Conservation (phyloP, 2,888 invertebrate genomes). For the Lasioglossum marginatum region DNA sequence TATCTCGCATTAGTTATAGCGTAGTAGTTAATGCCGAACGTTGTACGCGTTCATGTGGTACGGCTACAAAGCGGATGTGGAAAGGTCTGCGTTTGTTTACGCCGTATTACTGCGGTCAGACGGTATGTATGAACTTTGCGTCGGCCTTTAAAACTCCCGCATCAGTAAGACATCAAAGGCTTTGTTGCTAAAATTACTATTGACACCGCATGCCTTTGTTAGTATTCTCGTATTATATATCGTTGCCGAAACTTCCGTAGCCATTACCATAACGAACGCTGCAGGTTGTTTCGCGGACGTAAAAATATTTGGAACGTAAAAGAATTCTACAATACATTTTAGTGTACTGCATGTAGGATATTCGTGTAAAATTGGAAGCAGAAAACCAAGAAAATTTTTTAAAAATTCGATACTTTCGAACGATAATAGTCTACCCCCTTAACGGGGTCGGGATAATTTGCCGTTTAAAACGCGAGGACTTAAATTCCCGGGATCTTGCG, state of each 20-base stretch:
- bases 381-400: fast-evolving
- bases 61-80: slow-evolving; percentile 59
- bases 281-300: neutral
- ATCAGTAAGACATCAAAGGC: slow-evolving; percentile 67
- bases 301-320: neutral
- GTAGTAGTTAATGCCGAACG: slow-evolving; percentile 49
- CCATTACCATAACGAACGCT: neutral
- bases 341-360: neutral
- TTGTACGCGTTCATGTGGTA: slow-evolving; percentile 30
- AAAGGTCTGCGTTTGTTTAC: slow-evolving; percentile 59
- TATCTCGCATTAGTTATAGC: slow-evolving; percentile 63
- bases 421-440: neutral
- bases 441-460: neutral
- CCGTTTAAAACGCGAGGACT: neutral
- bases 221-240: slow-evolving; percentile 13
- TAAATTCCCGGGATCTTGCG: neutral
- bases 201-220: slow-evolving; percentile 38
- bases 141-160: slow-evolving; percentile 65
- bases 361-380: neutral
- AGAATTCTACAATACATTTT: neutral
- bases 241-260: neutral
- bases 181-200: slow-evolving; percentile 59
- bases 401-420: neutral
- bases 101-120: slow-evolving; percentile 55
- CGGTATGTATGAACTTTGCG: slow-evolving; percentile 58